Conservation (phyloP, 2,113 vertebrate genomes). For the Excalfactoria chinensis region DNA sequence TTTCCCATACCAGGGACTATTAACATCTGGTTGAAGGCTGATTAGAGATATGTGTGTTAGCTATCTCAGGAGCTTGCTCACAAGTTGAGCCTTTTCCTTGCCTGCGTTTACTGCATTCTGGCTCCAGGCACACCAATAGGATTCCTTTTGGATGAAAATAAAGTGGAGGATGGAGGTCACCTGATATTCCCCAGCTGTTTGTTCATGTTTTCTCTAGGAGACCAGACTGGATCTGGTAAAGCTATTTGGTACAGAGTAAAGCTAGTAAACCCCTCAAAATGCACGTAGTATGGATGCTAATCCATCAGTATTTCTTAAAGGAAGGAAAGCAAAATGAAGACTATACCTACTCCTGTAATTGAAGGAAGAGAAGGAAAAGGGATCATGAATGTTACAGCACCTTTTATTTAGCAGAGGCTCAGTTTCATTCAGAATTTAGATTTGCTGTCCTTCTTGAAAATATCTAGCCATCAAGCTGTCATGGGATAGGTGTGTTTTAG, state of each 20-base stretch:
- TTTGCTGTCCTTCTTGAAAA: neutral
- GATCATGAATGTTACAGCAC: neutral
- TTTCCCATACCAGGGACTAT: neutral
- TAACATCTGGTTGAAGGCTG: neutral
- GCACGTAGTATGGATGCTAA: too few species aligned
- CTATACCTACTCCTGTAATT: neutral
- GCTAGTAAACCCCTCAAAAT: too few species aligned
- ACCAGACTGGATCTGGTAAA: neutral
- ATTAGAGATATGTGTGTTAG: neutral
- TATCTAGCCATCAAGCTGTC: neutral
- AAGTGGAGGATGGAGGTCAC: neutral
- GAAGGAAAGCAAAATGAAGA: neutral
- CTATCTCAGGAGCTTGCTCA: neutral
- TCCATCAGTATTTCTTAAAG: neutral
- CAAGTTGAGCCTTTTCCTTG: neutral
- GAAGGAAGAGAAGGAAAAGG: neutral
- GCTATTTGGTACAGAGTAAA: too few species aligned
- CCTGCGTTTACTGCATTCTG: neutral
- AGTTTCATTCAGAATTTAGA: neutral
- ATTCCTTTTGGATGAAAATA: neutral
- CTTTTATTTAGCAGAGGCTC: neutral
- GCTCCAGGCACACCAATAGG: neutral
- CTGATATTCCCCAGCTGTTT: neutral
- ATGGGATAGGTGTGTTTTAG: neutral
- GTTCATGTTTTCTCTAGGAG: neutral